Base-by-base conservation (phyloP, 53 echinoderm and acorn worm genomes). In the Temnopleurus reevesii region DNA sequence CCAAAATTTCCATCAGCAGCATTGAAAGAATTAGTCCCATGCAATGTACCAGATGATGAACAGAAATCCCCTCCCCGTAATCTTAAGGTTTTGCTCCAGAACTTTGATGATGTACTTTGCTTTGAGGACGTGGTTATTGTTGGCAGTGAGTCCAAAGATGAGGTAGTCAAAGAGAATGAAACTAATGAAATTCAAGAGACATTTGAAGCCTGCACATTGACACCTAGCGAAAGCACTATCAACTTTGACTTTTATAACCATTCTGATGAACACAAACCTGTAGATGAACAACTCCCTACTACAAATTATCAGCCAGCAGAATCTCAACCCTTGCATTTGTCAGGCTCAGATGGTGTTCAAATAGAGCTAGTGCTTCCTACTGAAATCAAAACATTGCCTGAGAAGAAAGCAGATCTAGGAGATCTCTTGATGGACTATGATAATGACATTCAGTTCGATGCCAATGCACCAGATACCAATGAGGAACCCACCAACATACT, bases 71-170 rank as follows among this genome's bases (percentile, higher is more conserved):
- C 24, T 36, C 35, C 2, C 2, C 41, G 12, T 21, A 60, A 60
- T 36, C 59, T 85, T 44, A 26, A 26, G 35, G 6, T 2, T 23
- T 30, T 85, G 26, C 85, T 85, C 13, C 25, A 44, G 25, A 60
- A 60, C 0, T 60, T 44, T 25, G 43, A 60, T 59, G 59, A 59
- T 43, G 46, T 46, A 15, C n/a, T 85, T 1, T 23, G 8, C 21
- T 85, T 60, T 25, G 80, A 90, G 19, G 26, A 89, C 15, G 59
- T 27, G 43, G 79, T 77, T 57, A 53, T 25, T 55, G 63, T 4
- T 64, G 60, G 25, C 86, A 64, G 57, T 41, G 56, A 35, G 17
- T 5, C 12, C 27, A 49, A 47, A 28, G 27, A 79, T 41, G 28
- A 3, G 36, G 19, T 71, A 10, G 71, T 38, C 8, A 36, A 23